Evolutionary conservation across 2,888 invertebrate genomes (phyloP), one percentile per base, ranked within the genome.

Genomic region (Tridacna crocea): DNA sequence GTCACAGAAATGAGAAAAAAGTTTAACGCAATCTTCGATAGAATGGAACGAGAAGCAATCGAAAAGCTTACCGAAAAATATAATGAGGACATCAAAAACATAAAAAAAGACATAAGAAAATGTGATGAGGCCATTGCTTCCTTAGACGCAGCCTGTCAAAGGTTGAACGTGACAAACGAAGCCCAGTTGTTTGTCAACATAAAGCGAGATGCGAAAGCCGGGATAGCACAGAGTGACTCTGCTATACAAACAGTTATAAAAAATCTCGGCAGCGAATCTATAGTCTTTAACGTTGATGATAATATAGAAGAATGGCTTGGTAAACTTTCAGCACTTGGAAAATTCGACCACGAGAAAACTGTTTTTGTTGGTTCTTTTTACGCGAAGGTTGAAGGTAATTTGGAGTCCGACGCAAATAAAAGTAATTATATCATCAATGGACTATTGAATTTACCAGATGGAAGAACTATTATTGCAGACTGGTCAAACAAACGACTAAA

Each of bases 401-500:
- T 75, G 63, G 77, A 86, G 55, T 76, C 72, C n/a, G 86, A 86
- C 48, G 8, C 77, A 17, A 79, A 78, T 10, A 77, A 82, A 36
- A 74, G 66, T 0, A 75, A 83, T 27, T 86, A 83, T 61, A 75
- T 80, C n/a, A 79, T 79, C 36, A 86, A 86, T 47, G 83, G 79
- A n/a, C 77, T 74, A 22, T 24, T 80, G 12, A 81, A 81, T 26
- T 68, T 86, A 1, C 76, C 83, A 12, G 75, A 83, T 24, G 86
- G 86, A 2, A 75, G 75, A 2, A 83, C 83, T 0, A 63, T 86
- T 10, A 60, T 86, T 6, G 76, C 81, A 61, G 86, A 86, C 58
- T 86, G 86, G 86, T 77, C 77, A n/a, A 86, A 86, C 48, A 79
- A 78, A 72, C 51, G 80, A 19, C 61, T 86, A 17, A 86, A 86